phyloP scores from a whole-genome alignment of 2,797 vertebrate genomes.

The Buphagus erythrorhynchus region DNA sequence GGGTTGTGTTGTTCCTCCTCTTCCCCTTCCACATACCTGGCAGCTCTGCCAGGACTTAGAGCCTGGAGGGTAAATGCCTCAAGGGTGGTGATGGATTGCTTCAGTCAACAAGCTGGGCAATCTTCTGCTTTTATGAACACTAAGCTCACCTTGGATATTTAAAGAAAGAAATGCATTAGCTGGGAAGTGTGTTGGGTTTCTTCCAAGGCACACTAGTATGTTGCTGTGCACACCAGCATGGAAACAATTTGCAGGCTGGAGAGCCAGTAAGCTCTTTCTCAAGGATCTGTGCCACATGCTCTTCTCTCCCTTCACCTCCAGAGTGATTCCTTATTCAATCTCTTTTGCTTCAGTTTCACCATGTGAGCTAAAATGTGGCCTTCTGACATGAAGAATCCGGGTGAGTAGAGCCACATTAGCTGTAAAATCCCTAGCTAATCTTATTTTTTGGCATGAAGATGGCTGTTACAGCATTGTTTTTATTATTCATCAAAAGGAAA shows the following conservation, averaged over 20 bases:
- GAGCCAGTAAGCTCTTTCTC: background rate
- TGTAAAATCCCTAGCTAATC: conserved; percentile 49
- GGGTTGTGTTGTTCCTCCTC: background rate
- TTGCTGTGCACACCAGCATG: background rate
- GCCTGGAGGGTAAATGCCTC: background rate
- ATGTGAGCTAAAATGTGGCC: background rate
- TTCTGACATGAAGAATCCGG: conserved; percentile 37
- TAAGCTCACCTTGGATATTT: conserved; percentile 24
- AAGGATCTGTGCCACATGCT: conserved; percentile 1
- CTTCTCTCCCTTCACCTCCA: background rate
- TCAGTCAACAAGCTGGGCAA: background rate
- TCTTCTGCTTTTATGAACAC: background rate
- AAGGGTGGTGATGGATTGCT: background rate
- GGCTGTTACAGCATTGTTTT: conserved; percentile 56
- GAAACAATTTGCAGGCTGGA: conserved; percentile 21
- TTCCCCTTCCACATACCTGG: background rate
- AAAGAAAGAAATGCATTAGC: background rate
- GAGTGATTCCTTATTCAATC: background rate
- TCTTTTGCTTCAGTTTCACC: conserved; percentile 27
- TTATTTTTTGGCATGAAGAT: conserved; percentile 53
- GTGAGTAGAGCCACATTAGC: conserved; percentile 37
- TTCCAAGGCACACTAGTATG: background rate
- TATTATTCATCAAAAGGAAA: conserved; percentile 72
- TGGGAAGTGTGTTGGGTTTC: background rate
- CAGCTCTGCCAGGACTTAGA: background rate